Percentiles rank a stretch among this genome's conserved stretches.
These are phyloP conservation scores for Ctenicera cuprea DNA, from an alignment of 2,888 invertebrate genomes.

Conservation along the genomic window DNA sequence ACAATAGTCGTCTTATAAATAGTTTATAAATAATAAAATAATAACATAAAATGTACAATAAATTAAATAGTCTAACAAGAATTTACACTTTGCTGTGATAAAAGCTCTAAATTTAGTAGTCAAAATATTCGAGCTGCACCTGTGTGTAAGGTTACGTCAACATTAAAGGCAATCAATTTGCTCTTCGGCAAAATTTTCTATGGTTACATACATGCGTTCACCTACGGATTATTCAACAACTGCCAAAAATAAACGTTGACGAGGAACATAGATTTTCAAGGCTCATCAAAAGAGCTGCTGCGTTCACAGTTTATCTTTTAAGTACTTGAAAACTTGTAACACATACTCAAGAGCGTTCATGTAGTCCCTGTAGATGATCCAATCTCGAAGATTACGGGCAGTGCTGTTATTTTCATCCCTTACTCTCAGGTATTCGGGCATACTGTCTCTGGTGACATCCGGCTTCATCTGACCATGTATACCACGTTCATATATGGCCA, in stretches of 20 bases:
- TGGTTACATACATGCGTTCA: constrained; percentile 35
- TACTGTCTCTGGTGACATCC: constrained; percentile 72
- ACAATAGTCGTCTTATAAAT: constrained; percentile 51
- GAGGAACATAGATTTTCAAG: constrained; percentile 49
- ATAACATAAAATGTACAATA: constrained; percentile 54
- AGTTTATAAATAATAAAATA: constrained; percentile 56
- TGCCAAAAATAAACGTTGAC: constrained; percentile 46
- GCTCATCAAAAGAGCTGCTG: constrained; percentile 17
- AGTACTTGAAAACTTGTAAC: constrained; percentile 73
- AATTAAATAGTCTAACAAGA: constrained; percentile 54
- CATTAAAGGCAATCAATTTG: constrained; percentile 42
- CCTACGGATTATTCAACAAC: constrained; percentile 33
- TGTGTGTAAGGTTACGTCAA: constrained; percentile 45
- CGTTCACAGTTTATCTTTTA: constrained; percentile 55
- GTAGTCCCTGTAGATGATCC: constrained; percentile 79
- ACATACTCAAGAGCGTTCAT: constrained; percentile 78
- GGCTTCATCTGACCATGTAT: constrained; percentile 70
- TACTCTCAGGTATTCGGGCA: constrained; percentile 70
- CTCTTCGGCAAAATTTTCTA: constrained; percentile 44
- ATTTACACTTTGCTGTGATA: constrained; percentile 54
- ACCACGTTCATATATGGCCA: constrained; percentile 74
- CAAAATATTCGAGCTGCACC: constrained; percentile 47
- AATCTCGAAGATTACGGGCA: constrained; percentile 75
- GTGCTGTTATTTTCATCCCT: constrained; percentile 67
- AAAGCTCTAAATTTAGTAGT: constrained; percentile 54